Conservation (phyloP, 1,140 invertebrate genomes). For the Brachionus rotundiformis region DNA sequence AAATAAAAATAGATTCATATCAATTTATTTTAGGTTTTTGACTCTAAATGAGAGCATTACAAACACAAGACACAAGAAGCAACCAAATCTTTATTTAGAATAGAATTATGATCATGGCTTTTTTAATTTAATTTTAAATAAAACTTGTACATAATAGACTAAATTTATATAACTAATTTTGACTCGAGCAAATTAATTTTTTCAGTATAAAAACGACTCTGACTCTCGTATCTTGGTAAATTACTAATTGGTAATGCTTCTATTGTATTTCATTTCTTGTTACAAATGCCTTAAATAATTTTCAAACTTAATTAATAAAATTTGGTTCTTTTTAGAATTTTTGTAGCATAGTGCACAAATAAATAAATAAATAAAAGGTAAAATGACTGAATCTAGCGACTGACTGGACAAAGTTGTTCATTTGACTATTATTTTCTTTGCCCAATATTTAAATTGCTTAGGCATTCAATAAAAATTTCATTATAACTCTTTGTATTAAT, state of each 20-base stretch:
- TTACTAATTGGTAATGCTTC: background rate
- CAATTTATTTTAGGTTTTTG: background rate
- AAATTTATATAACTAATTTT: background rate
- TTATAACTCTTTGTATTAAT: slow-evolving; percentile 15
- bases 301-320: background rate
- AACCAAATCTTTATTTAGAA: too few relatives aligned
- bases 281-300: slow-evolving; percentile 1
- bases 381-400: background rate
- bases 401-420: background rate
- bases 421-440: background rate
- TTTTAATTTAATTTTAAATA: too few relatives aligned
- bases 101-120: too few relatives aligned
- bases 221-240: background rate
- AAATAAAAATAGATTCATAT: background rate
- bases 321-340: background rate
- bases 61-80: background rate
- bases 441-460: background rate
- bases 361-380: background rate
- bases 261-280: slow-evolving; percentile 15
- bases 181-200: background rate
- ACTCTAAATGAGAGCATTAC: background rate
- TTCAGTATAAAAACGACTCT: background rate
- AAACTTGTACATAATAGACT: background rate
- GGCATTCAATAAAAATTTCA: background rate
- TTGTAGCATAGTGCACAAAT: background rate